These are phyloP conservation scores for Scylla paramamosain DNA, from an alignment of 1,140 invertebrate genomes.

Conservation along the genomic window DNA sequence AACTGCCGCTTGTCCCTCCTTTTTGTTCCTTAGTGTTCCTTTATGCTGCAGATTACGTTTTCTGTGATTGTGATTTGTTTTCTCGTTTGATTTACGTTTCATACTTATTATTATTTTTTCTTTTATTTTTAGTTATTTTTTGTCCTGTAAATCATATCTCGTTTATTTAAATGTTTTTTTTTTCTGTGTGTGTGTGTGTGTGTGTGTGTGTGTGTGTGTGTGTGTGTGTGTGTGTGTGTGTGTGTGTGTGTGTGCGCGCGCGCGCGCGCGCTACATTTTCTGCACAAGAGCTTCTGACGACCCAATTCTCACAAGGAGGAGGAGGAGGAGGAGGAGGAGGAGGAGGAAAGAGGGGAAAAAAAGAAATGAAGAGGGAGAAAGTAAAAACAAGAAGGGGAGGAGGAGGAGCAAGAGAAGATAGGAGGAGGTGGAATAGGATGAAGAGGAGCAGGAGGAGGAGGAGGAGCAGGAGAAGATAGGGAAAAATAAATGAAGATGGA, in stretches of 20 bases:
- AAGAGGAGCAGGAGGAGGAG: too few species aligned
- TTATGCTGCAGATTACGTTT: not conserved
- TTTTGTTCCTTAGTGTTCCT: not conserved
- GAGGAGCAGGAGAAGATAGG: not conserved
- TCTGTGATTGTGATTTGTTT: not conserved
- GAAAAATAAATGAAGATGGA: not conserved
- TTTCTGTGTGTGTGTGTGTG: not conserved
- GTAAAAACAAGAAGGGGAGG: too few species aligned
- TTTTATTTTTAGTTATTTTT: not conserved
- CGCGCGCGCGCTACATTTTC: not conserved
- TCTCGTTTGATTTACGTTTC: not conserved
- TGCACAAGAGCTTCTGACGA: not conserved
- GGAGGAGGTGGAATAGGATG: not conserved
- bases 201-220: conserved; percentile 38
- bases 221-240: conserved; percentile 48
- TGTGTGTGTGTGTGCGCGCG: conserved; percentile 35
- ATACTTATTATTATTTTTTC: not conserved
- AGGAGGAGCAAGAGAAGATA: not conserved
- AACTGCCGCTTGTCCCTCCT: not conserved
- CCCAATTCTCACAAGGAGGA: not conserved
- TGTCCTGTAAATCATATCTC: not conserved
- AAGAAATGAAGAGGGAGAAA: not conserved
- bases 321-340: not conserved
- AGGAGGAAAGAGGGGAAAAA: not conserved
- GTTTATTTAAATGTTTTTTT: not conserved